Evolutionary conservation across 2,113 vertebrate genomes (phyloP).

Genomic region (Plecotus auritus): DNA sequence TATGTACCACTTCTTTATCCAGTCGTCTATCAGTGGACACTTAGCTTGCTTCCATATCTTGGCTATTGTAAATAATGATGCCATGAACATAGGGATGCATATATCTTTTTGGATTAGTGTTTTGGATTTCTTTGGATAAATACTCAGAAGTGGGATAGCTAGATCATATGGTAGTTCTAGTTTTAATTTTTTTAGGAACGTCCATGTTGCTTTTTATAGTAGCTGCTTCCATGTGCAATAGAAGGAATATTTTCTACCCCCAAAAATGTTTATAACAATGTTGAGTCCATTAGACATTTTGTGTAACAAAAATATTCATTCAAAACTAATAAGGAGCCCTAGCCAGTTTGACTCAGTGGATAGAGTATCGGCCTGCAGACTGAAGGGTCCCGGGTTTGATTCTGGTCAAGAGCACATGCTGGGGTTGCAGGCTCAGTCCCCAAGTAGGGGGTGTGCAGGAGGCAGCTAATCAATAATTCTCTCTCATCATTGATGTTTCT

Average conservation of each 20-base stretch:
- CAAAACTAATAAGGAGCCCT: background rate
- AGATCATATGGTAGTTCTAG: background rate
- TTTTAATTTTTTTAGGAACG: background rate
- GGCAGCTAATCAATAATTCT: too few species aligned
- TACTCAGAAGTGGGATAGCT: background rate
- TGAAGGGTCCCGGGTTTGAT: too few species aligned
- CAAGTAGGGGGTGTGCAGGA: too few species aligned
- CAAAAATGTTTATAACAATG: background rate
- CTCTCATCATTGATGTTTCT: too few species aligned
- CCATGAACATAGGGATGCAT: background rate
- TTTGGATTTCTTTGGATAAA: background rate
- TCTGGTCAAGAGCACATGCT: too few species aligned
- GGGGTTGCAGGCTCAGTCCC: too few species aligned
- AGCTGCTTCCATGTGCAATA: background rate
- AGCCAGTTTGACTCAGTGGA: too few species aligned
- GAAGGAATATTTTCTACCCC: background rate
- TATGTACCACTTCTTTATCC: background rate
- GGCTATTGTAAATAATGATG: background rate
- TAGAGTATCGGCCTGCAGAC: too few species aligned
- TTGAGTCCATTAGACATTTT: background rate
- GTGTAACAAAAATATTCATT: background rate
- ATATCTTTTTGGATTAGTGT: background rate
- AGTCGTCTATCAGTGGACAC: background rate
- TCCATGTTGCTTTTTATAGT: background rate
- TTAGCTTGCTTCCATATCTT: background rate